Evolutionary conservation across 2,113 vertebrate species (phyloP).

Genomic region (Setophaga petechia): DNA sequence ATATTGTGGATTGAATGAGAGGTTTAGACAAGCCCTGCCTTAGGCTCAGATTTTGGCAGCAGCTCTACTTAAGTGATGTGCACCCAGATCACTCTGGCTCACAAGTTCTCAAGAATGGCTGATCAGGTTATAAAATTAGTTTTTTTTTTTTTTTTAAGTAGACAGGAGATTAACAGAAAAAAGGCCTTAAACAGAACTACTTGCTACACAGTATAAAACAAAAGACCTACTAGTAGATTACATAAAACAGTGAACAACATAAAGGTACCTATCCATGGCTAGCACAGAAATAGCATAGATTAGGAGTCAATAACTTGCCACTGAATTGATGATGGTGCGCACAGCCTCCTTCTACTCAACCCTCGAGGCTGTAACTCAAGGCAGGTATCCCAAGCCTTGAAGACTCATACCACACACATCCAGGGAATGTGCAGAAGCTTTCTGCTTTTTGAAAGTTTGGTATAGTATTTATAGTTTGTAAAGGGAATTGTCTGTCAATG

Average conservation of each 20-base stretch:
- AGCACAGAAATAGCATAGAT: neutral
- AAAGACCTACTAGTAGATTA: neutral
- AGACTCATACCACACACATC: neutral
- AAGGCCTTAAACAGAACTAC: neutral
- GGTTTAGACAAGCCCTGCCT: neutral
- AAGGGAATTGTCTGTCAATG: neutral
- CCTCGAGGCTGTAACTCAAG: neutral
- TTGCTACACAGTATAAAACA: neutral
- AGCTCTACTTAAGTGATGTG: neutral
- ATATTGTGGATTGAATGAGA: neutral
- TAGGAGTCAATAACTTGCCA: neutral
- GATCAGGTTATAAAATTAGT: neutral
- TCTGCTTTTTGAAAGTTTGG: neutral
- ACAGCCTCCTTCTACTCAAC: neutral
- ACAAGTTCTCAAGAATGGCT: neutral
- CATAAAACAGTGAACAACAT: neutral
- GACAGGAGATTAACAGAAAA: neutral
- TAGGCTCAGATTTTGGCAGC: neutral
- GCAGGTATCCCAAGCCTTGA: neutral
- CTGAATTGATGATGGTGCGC: accelerated
- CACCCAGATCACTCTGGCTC: accelerated
- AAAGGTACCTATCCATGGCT: neutral
- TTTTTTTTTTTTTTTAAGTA: neutral
- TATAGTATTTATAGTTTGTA: neutral
- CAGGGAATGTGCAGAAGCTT: neutral